phyloP scores from a whole-genome alignment of 1,140 invertebrate species.

The Aphelinus atriplicis region DNA sequence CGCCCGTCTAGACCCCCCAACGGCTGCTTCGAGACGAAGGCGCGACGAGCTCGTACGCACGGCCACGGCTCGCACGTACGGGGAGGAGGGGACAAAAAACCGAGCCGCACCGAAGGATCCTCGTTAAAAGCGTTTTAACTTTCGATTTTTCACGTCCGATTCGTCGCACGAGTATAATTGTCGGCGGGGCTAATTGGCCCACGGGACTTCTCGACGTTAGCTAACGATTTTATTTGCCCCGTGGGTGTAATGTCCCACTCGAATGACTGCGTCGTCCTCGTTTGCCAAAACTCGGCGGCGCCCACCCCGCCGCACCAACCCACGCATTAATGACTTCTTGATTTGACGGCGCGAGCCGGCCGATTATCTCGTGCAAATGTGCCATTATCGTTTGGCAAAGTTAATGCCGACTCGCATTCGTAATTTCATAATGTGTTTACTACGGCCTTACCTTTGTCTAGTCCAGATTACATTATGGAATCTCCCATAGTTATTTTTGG shows the following conservation, averaged over 20 bases:
- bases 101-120: neutral
- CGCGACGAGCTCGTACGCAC: too few species aligned
- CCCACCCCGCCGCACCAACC: too few species aligned
- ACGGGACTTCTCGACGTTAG: constrained; percentile 15
- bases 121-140: constrained; percentile 33
- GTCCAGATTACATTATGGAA: too few species aligned
- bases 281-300: too few species aligned
- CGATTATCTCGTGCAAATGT: neutral
- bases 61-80: neutral
- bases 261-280: too few species aligned
- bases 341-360: neutral
- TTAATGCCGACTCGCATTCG: neutral
- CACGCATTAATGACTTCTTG: constrained; percentile 4
- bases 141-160: constrained; percentile 23
- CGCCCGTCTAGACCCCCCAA: constrained; percentile 14
- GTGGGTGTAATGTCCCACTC: too few species aligned
- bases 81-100: neutral
- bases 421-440: too few species aligned
- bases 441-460: too few species aligned
- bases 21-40: too few species aligned
- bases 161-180: neutral
- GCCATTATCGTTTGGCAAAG: constrained; percentile 2
- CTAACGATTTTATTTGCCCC: too few species aligned
- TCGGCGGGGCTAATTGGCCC: constrained; percentile 3
- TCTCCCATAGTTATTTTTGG: too few species aligned